A percentile compares a stretch with the other conserved stretches of the same genome.
These are phyloP conservation scores for Achroia grisella DNA, from an alignment of 1,140 invertebrate genomes.

Conservation along the genomic window DNA sequence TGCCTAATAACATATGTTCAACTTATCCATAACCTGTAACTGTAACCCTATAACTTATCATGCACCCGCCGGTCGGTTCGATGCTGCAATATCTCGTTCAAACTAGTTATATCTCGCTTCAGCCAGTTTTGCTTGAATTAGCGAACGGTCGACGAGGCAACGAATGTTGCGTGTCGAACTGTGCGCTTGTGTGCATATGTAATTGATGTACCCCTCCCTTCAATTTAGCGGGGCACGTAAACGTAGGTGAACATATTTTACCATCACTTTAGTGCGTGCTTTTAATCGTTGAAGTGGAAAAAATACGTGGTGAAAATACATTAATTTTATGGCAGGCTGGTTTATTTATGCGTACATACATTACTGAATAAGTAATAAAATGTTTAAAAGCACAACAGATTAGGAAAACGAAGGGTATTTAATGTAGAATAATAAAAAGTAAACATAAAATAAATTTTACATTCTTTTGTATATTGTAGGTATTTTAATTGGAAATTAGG, in stretches of 20 bases:
- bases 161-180: constrained; percentile 32
- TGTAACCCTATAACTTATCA: constrained; percentile 5
- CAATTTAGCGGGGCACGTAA: constrained; percentile 41
- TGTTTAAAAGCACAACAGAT: no score
- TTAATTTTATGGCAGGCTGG: no score
- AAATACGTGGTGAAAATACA: neutral
- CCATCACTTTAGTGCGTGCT: constrained; percentile 22
- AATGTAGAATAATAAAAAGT: no score
- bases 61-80: constrained; percentile 3
- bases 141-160: constrained; percentile 32
- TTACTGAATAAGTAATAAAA: no score
- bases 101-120: constrained; percentile 27
- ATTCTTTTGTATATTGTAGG: no score
- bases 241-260: constrained; percentile 24
- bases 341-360: no score
- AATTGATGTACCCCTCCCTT: constrained; percentile 46
- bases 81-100: constrained; percentile 40
- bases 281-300: constrained; percentile 10
- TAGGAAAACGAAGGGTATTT: no score
- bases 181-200: constrained; percentile 47
- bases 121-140: constrained; percentile 48
- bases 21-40: no score
- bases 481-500: no score
- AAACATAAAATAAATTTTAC: no score
- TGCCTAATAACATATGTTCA: no score